Conservation (phyloP, 2,113 vertebrate species). For the Callithrix jacchus region DNA sequence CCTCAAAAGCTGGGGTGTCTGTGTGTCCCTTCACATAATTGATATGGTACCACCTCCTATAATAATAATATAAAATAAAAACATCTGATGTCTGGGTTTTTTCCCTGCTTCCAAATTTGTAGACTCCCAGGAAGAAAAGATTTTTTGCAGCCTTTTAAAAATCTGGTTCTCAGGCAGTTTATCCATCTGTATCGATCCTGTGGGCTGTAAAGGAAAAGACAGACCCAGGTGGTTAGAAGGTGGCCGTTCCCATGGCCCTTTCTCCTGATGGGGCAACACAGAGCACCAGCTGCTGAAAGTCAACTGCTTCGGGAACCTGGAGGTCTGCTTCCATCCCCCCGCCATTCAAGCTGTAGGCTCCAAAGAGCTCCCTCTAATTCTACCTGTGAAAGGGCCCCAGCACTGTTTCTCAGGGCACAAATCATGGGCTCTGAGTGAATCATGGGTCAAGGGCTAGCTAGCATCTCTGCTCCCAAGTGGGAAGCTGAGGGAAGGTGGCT, state of each 20-base stretch:
- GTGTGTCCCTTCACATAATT: constrained; percentile 68
- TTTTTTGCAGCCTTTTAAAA: constrained; percentile 44
- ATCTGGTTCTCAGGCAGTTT: constrained; percentile 60
- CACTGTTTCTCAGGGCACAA: neutral
- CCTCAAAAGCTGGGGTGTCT: constrained; percentile 51
- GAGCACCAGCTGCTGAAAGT: neutral
- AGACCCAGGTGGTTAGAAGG: neutral
- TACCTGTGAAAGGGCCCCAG: no score
- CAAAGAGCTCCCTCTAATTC: neutral
- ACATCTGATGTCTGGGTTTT: constrained; percentile 71
- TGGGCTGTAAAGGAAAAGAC: constrained; percentile 87
- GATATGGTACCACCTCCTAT: constrained; percentile 67
- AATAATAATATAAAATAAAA: constrained; percentile 77
- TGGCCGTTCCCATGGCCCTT: fast-evolving
- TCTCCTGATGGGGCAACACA: neutral
- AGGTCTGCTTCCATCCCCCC: neutral
- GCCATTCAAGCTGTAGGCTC: fast-evolving
- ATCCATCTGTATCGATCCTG: constrained; percentile 96
- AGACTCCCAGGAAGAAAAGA: constrained; percentile 65
- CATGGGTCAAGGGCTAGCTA: no score
- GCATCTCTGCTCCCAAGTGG: neutral
- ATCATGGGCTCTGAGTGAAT: neutral
- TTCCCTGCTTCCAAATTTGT: constrained; percentile 64
- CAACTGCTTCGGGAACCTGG: fast-evolving
- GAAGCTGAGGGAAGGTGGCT: no score